phyloP scores from a whole-genome alignment of 2,888 invertebrate genomes.

The Cerastis rubricosa region DNA sequence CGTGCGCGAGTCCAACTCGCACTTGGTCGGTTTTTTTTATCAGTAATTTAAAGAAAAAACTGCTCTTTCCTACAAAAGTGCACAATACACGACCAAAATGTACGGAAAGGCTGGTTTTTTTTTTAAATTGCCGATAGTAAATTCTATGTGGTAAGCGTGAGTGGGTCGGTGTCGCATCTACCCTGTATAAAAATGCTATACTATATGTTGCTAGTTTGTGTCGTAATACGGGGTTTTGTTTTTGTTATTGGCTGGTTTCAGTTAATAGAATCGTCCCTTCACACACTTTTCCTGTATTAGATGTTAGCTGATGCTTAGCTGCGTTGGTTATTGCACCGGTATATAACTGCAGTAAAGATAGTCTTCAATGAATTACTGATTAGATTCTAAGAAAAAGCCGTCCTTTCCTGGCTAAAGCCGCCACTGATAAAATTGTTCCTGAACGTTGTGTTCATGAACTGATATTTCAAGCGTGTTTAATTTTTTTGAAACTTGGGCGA shows the following conservation, averaged over 20 bases:
- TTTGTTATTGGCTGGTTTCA: slow-evolving; percentile 12
- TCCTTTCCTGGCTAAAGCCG: no score
- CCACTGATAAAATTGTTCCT: not conserved
- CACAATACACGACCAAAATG: no score
- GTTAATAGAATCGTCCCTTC: not conserved
- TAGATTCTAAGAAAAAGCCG: no score
- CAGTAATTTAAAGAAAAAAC: no score
- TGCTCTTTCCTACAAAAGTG: no score
- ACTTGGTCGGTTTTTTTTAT: no score
- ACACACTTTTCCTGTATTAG: not conserved
- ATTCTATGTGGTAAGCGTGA: no score
- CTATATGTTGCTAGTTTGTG: slow-evolving; percentile 55
- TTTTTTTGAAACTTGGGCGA: slow-evolving; percentile 1
- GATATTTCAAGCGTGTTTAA: not conserved
- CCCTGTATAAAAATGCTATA: slow-evolving; percentile 40
- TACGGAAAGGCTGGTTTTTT: no score
- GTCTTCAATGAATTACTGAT: not conserved
- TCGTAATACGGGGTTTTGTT: slow-evolving; percentile 31
- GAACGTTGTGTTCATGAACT: no score
- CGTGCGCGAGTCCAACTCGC: no score
- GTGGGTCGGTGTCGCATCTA: no score
- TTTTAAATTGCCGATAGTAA: no score
- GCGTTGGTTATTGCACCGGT: not conserved
- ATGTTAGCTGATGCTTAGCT: not conserved
- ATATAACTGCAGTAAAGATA: not conserved